Base-by-base conservation (phyloP, 2,888 invertebrate species). In the Ophioninae sp. region DNA sequence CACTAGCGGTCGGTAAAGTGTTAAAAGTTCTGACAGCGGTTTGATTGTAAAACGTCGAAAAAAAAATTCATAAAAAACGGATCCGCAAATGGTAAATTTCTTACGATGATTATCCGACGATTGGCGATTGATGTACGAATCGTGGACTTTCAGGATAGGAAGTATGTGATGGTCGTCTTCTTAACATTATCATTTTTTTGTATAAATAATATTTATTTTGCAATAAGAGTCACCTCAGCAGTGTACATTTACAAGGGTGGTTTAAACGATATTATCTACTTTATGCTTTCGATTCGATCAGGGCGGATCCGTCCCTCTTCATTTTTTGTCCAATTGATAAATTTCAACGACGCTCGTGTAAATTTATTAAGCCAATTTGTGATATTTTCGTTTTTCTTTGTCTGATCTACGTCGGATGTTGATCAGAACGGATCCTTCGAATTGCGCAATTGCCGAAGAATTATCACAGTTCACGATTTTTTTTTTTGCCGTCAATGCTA, bases 391-490 rank as follows among this genome's bases (percentile, higher is more conserved):
- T 56, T 62, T 57, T 61, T 73, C 41, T 30, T 64, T 7, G 44
- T 39, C 39, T 41, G 70, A 44, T 41, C 41, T 77, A 30, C 8
- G 5, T 57, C 23, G n/a, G 74, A 77, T 50, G 76, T 39, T 62
- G 79, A 61, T 75, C 67, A 73, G 79, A 74, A 86, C 81, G 78
- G 82, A 79, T 82, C 77, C 80, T 83, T 81, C 81, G 80, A 84
- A 87, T 88, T 89, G 87, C 88, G 88, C 89, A 90, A 89, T 81
- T 89, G 89, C 89, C 90, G 90, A 88, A 91, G 89, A 91, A 84
- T 90, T 91, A 91, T 91, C 91, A 91, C 91, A 91, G 91, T 91
- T 91, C 86, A 87, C 89, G 87, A 90, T 90, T 89, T 87, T 89
- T 88, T 88, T 90, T 89, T 87, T 89, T 88, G 89, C 89, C 65